A percentile compares a stretch with the other conserved stretches of the same genome.
These are phyloP conservation scores for Bombus consobrinus DNA, from an alignment of 1,140 invertebrate genomes.

Conservation along the genomic window DNA sequence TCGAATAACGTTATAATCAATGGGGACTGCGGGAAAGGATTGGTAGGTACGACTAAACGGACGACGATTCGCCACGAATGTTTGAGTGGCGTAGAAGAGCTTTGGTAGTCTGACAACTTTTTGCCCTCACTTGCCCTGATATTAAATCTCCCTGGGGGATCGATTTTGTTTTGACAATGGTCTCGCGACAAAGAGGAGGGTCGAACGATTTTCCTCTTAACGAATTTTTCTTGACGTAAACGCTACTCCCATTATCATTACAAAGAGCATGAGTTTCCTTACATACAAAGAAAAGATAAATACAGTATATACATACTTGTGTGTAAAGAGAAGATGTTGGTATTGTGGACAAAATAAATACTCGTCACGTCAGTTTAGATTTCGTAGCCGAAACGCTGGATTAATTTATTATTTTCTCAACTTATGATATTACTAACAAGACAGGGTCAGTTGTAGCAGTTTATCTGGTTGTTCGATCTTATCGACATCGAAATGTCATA, in stretches of 20 bases:
- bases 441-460: background rate
- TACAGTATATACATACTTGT: no score
- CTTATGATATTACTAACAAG: background rate
- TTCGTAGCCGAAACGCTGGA: background rate
- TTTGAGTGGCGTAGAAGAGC: background rate
- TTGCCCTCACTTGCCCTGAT: background rate
- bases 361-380: background rate
- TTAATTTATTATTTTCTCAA: background rate
- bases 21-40: slow-evolving; percentile 35
- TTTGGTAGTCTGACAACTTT: background rate
- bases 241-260: background rate
- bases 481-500: background rate
- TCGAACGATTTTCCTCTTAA: background rate
- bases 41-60: background rate
- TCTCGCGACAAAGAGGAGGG: background rate
- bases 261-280: no score
- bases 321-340: background rate
- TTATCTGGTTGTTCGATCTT: background rate
- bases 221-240: background rate
- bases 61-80: background rate
- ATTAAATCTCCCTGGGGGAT: background rate
- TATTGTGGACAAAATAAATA: background rate
- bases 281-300: no score
- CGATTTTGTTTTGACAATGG: background rate
- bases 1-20: slow-evolving; percentile 48